Evolutionary conservation across 2,113 vertebrate species (phyloP), one percentile per base, ranked within the genome.

Genomic region (human (Homo sapiens)): DNA sequence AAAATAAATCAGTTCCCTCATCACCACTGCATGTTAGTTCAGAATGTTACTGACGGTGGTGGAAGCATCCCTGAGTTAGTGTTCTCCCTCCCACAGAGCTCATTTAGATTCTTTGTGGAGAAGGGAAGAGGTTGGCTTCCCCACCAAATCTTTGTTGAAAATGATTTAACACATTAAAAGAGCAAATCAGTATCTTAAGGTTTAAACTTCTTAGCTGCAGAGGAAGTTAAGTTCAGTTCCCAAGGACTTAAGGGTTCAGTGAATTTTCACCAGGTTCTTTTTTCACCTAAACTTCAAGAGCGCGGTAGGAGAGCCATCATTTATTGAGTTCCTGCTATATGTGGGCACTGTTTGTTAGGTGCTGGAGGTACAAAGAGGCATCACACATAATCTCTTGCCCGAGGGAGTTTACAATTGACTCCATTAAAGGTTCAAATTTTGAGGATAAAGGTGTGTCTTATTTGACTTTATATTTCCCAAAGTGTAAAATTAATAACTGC

Each of bases 191-290:
- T 85, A 16, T 64, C 38, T 50, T 80, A 64, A 45, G 18, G 10
- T 93, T n/a, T 96, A 52, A 90, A 72, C 27, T 22, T 79, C 35
- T 97, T 88, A 52, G 57, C 17, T 80, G n/a, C 17, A 83, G 86
- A 92, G 12, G 16, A 95, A 93, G 22, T 95, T 32, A 92, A 81
- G 9, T 88, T 90, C 68, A 76, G 12, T 92, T 79, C 35, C 48
- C 40, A 84, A 76, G 43, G 17, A 45, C 14, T 80, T 86, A 55
- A 8, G 17, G 38, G 30, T 83, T 55, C 66, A 23, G 2, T 70
- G 38, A 93, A 76, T 95, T 95, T 95, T 78, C 20, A 50, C 75
- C 32, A 93, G 23, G 12, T 76, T 66, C 81, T 52, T 72, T 83
- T 94, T 66, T 30, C 30, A 68, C 18, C 5, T 14, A 35, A 84